phyloP scores from a whole-genome alignment of 1,140 invertebrate genomes.

The Rhynchophorus ferrugineus region DNA sequence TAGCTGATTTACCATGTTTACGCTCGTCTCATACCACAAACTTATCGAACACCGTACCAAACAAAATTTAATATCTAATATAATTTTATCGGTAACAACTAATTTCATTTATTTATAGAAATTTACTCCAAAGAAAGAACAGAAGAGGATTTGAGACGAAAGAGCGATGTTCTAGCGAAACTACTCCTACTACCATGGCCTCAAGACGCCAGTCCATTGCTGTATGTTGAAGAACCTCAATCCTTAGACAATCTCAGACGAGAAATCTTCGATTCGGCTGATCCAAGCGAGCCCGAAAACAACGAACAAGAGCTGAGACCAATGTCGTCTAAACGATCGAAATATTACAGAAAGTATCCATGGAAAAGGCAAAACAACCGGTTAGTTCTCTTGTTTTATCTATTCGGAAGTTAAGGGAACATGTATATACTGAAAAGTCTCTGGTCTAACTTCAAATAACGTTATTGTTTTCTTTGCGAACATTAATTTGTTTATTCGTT shows the following conservation, averaged over 20 bases:
- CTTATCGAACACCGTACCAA: too few species aligned
- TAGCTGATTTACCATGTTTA: too few species aligned
- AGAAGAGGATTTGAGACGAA: constrained; percentile 24
- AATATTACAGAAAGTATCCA: constrained; percentile 53
- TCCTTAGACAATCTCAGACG: not conserved
- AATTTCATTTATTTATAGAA: too few species aligned
- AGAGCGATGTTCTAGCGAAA: constrained; percentile 26
- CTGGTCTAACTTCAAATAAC: too few species aligned
- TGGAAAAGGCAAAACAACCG: constrained; percentile 51
- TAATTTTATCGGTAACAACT: too few species aligned
- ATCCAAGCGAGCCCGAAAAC: constrained; percentile 15
- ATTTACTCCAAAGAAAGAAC: too few species aligned
- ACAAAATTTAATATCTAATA: too few species aligned
- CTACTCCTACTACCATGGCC: constrained; percentile 33
- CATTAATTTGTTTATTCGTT: too few species aligned
- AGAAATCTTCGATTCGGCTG: constrained; percentile 25
- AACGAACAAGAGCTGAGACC: constrained; percentile 8
- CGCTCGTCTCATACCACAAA: too few species aligned
- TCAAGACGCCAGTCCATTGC: constrained; percentile 35
- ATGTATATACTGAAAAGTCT: too few species aligned
- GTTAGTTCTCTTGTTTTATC: constrained; percentile 14
- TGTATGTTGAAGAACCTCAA: constrained; percentile 42
- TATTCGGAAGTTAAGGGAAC: too few species aligned
- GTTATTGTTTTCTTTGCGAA: too few species aligned
- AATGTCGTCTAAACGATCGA: constrained; percentile 43